Evolutionary conservation across 1,140 invertebrate species (phyloP), one percentile per base, ranked within the genome.

Genomic region (Subanguina moxae): DNA sequence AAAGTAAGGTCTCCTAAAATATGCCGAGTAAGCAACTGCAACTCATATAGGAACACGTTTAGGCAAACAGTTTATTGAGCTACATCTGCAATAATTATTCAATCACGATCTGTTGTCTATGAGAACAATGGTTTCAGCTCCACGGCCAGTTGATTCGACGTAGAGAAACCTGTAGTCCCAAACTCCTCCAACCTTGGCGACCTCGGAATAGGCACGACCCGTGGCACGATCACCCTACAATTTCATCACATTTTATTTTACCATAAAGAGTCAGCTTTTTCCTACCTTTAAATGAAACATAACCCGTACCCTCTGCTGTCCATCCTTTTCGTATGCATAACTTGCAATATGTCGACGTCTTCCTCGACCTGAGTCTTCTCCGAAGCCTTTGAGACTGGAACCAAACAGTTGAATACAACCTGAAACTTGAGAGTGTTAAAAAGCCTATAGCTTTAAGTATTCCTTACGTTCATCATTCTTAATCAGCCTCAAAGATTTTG

Each of bases 121-220:
- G 9, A 80, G 62, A 30, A 80, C 69, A 21, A 79, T 62, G 8
- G 72, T 70, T 15, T 61, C 68, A 28, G 70, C 65, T 5, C 65
- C 72, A 19, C 57, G 68, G 17, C 70, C 67, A 27, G 63, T 71
- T 15, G 67, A 70, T 64, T 82, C 68, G 21, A 76, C 75, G 45
- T 72, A 67, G 1, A 80, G 45, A 59, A 80, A 82, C 27, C 80
- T 57, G 64, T 67, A 80, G 42, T 78, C 70, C 80, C 80, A 80
- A 17, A 13, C 13, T 15, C 73, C 80, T 5, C 77, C 81, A 13
- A 57, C 30, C 28, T 80, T 74, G n/a, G 65, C 78, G 30, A 80
- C 76, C 61, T 80, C 78, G 0, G 70, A 77, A 15, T 65, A 66
- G 23, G 73, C 80, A 30, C 58, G 64, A 8, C 78, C 78, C 25